Base-by-base conservation (phyloP, 2,113 vertebrate species). In the Nibea albiflora region DNA sequence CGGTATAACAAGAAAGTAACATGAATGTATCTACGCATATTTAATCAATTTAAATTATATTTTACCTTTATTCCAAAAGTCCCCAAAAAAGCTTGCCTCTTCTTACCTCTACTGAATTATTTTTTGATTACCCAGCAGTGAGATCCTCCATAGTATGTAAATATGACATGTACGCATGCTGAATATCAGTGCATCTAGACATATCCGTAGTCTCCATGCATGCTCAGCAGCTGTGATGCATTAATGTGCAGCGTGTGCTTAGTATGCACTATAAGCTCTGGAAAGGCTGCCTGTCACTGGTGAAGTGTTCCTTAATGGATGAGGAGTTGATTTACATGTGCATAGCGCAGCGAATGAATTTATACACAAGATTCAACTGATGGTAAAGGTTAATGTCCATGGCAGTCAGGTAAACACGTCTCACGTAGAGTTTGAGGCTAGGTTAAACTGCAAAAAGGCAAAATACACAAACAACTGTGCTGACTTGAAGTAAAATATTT, bases 201-300 rank as follows among this genome's bases (percentile, higher is more conserved):
- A n/a, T 69, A 70, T 88, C 63, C 61, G 63, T 53, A 57, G 87
- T 80, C 49, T 88, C 24, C 31, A 72, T 85, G 81, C 89, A 76
- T 72, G 75, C 90, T 93, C 91, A 91, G 92, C 89, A 91, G 49
- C 85, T 89, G 87, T 47, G 65, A 74, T 81, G 73, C 79, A 91
- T 92, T 92, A 88, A 89, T 90, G 82, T 79, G 73, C 60, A 82
- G 67, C 75, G 62, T 90, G 88, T 90, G 88, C 88, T 93, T 89
- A 86, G 84, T 81, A 88, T 91, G 90, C 88, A 76, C 79, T 89
- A 81, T 88, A 89, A 83, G 85, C 78, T 78, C 66, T 76, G 50
- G 61, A 56, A 83, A 84, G 77, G 63, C 85, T 61, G 65, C 72
- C 84, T 87, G 90, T 89, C 92, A 89, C 80, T 78, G 64, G 53